Percentiles rank a stretch among this genome's conserved stretches.
These are phyloP conservation scores for Notothenia coriiceps DNA, from an alignment of 2,113 vertebrate species.

Conservation along the genomic window DNA sequence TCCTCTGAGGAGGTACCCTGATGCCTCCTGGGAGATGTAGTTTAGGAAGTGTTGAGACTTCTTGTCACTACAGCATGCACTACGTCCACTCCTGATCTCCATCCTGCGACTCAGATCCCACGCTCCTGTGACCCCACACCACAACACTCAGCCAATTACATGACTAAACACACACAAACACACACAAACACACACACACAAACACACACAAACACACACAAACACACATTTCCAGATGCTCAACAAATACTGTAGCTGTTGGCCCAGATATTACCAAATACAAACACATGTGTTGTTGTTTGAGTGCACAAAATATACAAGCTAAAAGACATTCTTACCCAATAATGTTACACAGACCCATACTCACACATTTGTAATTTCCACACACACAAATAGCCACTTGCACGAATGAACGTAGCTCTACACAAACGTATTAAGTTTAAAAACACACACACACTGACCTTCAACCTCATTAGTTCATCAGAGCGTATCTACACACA, in stretches of 20 bases:
- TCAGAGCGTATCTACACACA: constrained; percentile 23
- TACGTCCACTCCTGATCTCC: neutral
- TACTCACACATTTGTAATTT: neutral
- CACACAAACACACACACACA: constrained; percentile 11
- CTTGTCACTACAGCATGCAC: neutral
- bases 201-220: constrained; percentile 14
- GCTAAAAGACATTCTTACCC: neutral
- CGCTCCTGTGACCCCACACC: constrained; percentile 52
- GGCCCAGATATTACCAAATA: constrained; percentile 23
- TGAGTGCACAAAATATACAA: neutral
- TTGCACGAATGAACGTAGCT: neutral
- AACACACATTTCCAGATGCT: constrained; percentile 8
- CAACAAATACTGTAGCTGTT: constrained; percentile 23
- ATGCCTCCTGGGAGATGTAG: constrained; percentile 36
- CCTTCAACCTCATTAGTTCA: constrained; percentile 7
- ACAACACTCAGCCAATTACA: constrained; percentile 18
- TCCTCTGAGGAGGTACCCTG: neutral
- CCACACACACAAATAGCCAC: neutral
- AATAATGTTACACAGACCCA: neutral
- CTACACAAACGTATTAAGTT: constrained; percentile 11
- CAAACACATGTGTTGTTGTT: constrained; percentile 21
- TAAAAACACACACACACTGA: constrained; percentile 7
- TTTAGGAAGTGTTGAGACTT: neutral
- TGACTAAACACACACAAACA: constrained; percentile 15
- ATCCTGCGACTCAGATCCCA: constrained; percentile 38